Percentiles rank a stretch among this genome's conserved stretches.
phyloP scores from a whole-genome alignment of 2,888 invertebrate genomes.

The Apomyelois bistriatella region DNA sequence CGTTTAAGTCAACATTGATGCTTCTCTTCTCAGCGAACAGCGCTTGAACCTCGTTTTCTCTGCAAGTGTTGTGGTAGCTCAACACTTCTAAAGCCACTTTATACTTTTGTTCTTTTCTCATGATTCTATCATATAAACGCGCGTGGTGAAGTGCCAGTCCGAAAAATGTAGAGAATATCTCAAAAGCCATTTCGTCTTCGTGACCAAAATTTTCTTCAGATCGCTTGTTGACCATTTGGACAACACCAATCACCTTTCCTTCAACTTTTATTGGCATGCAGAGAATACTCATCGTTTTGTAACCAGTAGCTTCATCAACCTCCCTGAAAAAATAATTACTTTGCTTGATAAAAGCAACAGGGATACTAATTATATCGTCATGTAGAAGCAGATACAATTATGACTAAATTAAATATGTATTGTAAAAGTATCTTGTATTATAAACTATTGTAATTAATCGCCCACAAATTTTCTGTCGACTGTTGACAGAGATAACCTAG shows the following conservation, averaged over 20 bases:
- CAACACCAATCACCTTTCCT: slow-evolving; percentile 89
- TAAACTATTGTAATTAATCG: too few species aligned
- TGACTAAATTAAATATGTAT: too few species aligned
- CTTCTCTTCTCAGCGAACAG: slow-evolving; percentile 33
- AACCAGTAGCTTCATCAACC: slow-evolving; percentile 84
- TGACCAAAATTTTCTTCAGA: slow-evolving; percentile 74
- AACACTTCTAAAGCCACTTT: slow-evolving; percentile 89
- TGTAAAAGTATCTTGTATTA: too few species aligned
- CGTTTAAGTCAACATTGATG: slow-evolving; percentile 56
- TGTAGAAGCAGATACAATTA: too few species aligned
- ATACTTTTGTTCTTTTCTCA: slow-evolving; percentile 90
- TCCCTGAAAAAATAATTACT: slow-evolving; percentile 51
- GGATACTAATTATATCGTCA: too few species aligned
- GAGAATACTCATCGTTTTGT: slow-evolving; percentile 86
- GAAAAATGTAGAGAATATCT: slow-evolving; percentile 91
- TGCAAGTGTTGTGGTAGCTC: slow-evolving; percentile 90
- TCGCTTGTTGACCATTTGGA: slow-evolving; percentile 90
- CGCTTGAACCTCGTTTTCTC: slow-evolving; percentile 83
- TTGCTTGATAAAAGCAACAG: not conserved
- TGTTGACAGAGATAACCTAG: too few species aligned
- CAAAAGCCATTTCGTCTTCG: slow-evolving; percentile 90
- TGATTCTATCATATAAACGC: slow-evolving; percentile 90
- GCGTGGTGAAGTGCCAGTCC: slow-evolving; percentile 92
- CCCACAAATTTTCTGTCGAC: too few species aligned
- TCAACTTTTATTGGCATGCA: slow-evolving; percentile 94